Base-by-base conservation (phyloP, 2,888 invertebrate genomes). In the Autographa pulchrina region DNA sequence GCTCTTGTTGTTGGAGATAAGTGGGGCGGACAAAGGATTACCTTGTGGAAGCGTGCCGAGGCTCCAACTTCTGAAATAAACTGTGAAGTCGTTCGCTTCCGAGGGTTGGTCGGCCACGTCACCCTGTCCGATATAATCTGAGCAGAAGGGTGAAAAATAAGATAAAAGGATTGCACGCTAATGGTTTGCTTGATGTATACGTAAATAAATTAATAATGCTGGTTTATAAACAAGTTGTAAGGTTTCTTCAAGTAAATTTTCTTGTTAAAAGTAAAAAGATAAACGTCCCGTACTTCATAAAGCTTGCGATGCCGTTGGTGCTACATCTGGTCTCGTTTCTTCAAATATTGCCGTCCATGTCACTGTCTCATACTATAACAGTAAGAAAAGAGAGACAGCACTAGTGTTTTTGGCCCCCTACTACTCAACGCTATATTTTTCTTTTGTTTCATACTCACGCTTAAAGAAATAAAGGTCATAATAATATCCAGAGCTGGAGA, bases 11-110 rank as follows among this genome's bases (percentile, higher is more conserved):
- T 85, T 77, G 74, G 80, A 89, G 89, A 90, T 90, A 90, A 91
- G 88, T 86, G 82, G 85, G 82, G 83, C 82, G 88, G 87, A 90
- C 88, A 90, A 90, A 90, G 90, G 91, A 91, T 90, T 90, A 90
- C 87, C 87, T 88, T 86, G 88, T 85, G 85, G 82, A 74, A 83
- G 81, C 82, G 82, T 79, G 77, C 76, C 76, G 64, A 65, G 74
- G 80, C 70, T 69, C 77, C 75, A 82, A 86, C 81, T 83, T 86
- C 78, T 75, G 81, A 83, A 88, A 88, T 87, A 87, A 88, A 88
- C 84, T 86, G 82, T 78, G 78, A 87, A 86, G 84, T 85, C 80
- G 76, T 84, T 78, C 76, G 70, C 75, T 76, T 75, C 72, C 68
- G 67, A 81, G 78, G 78, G 75, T 70, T 72, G 78, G 77, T 69